Conservation (phyloP, 2,113 vertebrate genomes). For the Balaeniceps rex region DNA sequence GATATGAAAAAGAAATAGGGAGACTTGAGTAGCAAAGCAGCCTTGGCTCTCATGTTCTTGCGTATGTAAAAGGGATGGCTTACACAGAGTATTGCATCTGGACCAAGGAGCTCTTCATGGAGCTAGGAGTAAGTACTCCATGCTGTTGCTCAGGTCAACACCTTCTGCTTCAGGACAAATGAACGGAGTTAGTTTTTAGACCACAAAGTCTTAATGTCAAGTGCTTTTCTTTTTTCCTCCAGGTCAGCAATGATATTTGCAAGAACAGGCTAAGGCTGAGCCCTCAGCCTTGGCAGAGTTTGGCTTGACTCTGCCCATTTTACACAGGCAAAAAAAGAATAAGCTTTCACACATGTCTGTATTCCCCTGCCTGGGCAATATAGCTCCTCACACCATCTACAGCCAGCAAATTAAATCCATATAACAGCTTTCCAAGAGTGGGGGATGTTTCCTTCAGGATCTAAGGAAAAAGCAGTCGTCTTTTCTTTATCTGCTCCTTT, state of each 20-base stretch:
- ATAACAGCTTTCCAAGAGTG: background rate
- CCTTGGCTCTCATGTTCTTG: background rate
- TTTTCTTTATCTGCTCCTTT: background rate
- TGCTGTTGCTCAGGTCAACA: background rate
- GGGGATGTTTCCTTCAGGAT: background rate
- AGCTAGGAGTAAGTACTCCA: background rate
- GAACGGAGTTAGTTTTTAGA: background rate
- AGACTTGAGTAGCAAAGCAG: background rate
- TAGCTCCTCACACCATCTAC: background rate
- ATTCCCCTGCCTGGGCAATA: background rate
- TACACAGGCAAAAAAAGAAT: background rate
- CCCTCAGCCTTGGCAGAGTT: background rate
- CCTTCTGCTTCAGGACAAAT: background rate
- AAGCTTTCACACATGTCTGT: background rate
- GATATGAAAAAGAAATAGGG: background rate
- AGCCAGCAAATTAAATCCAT: background rate
- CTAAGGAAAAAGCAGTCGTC: background rate
- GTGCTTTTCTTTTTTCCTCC: background rate
- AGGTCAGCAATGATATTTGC: background rate
- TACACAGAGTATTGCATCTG: background rate
- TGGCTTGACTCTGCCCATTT: background rate
- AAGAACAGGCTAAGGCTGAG: background rate
- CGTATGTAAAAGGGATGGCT: background rate
- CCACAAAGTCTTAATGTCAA: background rate
- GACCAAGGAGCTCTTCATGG: background rate